These are phyloP conservation scores for Hemaris fuciformis DNA, from an alignment of 2,888 invertebrate genomes.

Conservation along the genomic window DNA sequence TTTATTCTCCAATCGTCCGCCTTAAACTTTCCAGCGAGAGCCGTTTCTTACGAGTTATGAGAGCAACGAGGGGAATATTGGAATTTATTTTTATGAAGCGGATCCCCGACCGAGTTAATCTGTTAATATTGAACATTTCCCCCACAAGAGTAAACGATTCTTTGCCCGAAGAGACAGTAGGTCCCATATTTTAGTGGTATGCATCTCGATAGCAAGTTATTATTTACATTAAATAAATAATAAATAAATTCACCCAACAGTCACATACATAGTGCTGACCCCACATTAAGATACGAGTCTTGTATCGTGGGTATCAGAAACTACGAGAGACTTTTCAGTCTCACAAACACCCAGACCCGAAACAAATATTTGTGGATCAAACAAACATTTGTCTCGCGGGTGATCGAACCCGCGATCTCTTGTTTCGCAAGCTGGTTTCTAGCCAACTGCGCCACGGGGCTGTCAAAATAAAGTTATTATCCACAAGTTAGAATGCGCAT, in stretches of 20 bases:
- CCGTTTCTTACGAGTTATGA: slow-evolving; percentile 71
- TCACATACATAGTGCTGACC: too few species aligned
- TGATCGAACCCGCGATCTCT: too few species aligned
- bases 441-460: too few species aligned
- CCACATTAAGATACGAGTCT: too few species aligned
- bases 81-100: slow-evolving; percentile 74
- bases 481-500: background rate
- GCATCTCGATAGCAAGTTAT: background rate
- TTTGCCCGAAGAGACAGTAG: slow-evolving; percentile 15
- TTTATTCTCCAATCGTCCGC: slow-evolving; percentile 72
- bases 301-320: too few species aligned
- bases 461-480: background rate
- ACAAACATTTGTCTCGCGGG: too few species aligned
- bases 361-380: too few species aligned
- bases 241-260: too few species aligned
- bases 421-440: too few species aligned
- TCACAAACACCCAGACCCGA: too few species aligned
- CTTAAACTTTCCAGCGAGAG: slow-evolving; percentile 71
- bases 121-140: slow-evolving; percentile 75
- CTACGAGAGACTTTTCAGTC: too few species aligned
- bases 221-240: background rate
- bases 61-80: slow-evolving; percentile 70
- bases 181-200: background rate
- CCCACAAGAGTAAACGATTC: slow-evolving; percentile 57
- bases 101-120: slow-evolving; percentile 69